Conservation (phyloP, 2,113 vertebrate species). For the Leptocoma aspasia region DNA sequence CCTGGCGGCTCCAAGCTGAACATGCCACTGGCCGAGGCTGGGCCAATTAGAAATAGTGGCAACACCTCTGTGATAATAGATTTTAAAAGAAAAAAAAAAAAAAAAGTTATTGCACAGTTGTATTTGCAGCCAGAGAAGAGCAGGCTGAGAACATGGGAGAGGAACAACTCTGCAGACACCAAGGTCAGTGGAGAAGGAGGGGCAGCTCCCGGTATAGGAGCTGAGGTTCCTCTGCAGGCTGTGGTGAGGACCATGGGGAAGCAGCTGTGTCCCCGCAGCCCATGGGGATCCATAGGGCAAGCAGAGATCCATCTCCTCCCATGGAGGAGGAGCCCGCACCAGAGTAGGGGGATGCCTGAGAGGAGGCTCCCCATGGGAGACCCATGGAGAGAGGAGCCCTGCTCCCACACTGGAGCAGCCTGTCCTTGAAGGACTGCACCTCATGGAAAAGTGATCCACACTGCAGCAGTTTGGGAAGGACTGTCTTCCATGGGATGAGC, state of each 20-base stretch:
- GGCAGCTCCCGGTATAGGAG: neutral
- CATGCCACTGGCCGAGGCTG: neutral
- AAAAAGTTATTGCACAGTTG: neutral
- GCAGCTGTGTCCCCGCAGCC: neutral
- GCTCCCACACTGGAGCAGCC: neutral
- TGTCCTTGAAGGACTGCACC: neutral
- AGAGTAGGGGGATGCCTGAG: neutral
- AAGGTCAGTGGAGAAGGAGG: neutral
- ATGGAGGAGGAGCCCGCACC: neutral
- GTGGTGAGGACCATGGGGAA: neutral
- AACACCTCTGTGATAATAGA: neutral
- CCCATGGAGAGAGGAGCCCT: neutral
- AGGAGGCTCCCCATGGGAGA: neutral
- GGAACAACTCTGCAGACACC: neutral
- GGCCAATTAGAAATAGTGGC: neutral
- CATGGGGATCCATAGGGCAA: neutral
- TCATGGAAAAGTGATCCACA: fast-evolving
- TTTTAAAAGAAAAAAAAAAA: neutral
- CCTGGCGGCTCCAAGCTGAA: neutral
- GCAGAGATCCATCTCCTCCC: neutral
- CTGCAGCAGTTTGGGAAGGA: neutral
- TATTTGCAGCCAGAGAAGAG: neutral
- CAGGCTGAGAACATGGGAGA: neutral
- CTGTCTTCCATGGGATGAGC: neutral
- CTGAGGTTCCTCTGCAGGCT: neutral